Conservation (phyloP, 2,113 vertebrate species). For the Chionomys nivalis region DNA sequence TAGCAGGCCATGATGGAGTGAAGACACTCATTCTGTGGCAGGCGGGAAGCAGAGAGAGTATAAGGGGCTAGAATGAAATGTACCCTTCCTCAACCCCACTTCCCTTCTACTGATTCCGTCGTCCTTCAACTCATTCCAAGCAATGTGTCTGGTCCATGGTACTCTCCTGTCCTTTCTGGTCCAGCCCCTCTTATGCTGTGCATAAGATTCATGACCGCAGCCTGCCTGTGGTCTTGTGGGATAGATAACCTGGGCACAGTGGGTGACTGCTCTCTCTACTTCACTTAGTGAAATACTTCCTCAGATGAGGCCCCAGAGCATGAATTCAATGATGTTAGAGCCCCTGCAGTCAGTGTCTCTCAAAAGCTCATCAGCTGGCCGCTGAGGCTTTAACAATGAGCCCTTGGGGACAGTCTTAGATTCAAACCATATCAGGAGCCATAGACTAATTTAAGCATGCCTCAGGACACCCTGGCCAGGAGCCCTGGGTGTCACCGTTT, state of each 20-base stretch:
- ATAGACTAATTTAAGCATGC: accelerated
- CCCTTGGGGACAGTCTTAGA: background rate
- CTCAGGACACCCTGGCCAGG: accelerated
- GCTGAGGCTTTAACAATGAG: background rate
- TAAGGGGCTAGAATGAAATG: background rate
- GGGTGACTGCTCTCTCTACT: background rate
- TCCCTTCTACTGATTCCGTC: background rate
- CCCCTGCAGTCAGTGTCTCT: background rate
- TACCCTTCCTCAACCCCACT: background rate
- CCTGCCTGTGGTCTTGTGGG: background rate
- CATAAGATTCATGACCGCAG: background rate
- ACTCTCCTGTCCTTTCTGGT: background rate
- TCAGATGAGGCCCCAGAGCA: background rate
- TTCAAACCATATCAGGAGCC: background rate
- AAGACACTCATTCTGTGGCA: background rate
- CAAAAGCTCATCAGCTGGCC: background rate
- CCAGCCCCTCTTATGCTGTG: no score
- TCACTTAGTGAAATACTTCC: no score
- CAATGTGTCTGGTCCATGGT: background rate
- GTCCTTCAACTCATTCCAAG: background rate
- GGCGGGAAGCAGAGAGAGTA: background rate
- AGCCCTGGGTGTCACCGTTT: background rate
- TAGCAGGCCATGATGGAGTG: background rate
- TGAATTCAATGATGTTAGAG: background rate
- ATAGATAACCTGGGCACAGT: background rate